phyloP scores from a whole-genome alignment of 2,888 invertebrate genomes.

The Phragmatobia fuliginosa region DNA sequence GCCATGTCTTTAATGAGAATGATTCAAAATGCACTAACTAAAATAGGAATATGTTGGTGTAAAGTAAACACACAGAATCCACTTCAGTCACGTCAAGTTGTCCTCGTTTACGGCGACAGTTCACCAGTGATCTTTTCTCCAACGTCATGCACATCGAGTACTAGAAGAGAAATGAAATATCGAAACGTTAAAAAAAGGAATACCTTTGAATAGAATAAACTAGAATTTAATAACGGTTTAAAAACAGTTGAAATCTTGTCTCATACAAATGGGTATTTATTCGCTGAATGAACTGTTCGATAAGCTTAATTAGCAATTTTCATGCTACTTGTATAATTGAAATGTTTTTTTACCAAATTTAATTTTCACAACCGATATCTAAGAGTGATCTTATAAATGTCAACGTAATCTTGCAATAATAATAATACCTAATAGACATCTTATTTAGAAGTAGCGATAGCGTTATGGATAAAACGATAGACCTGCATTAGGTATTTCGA shows the following conservation, averaged over 20 bases:
- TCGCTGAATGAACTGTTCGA: too few relatives aligned
- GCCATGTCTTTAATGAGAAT: too few relatives aligned
- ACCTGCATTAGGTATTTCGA: background rate
- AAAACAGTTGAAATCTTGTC: too few relatives aligned
- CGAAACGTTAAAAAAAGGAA: slow-evolving; percentile 1
- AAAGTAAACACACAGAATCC: slow-evolving; percentile 65
- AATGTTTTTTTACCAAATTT: background rate
- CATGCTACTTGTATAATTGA: too few relatives aligned
- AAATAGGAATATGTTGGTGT: slow-evolving; percentile 70
- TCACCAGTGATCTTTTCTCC: slow-evolving; percentile 61
- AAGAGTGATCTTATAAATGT: background rate
- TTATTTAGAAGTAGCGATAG: background rate
- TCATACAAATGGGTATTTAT: too few relatives aligned
- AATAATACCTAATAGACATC: background rate
- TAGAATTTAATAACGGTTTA: too few relatives aligned
- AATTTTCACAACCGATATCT: background rate
- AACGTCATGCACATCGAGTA: slow-evolving; percentile 62
- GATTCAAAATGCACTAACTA: slow-evolving; percentile 71
- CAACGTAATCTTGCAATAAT: background rate
- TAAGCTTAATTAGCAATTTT: too few relatives aligned
- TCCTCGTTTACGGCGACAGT: slow-evolving; percentile 67
- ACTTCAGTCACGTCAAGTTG: slow-evolving; percentile 69
- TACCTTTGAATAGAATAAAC: too few relatives aligned
- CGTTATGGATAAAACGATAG: background rate
- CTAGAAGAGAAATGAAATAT: slow-evolving; percentile 42